Conservation (phyloP, 2,888 invertebrate species). For the Choristoneura rosaceana region DNA sequence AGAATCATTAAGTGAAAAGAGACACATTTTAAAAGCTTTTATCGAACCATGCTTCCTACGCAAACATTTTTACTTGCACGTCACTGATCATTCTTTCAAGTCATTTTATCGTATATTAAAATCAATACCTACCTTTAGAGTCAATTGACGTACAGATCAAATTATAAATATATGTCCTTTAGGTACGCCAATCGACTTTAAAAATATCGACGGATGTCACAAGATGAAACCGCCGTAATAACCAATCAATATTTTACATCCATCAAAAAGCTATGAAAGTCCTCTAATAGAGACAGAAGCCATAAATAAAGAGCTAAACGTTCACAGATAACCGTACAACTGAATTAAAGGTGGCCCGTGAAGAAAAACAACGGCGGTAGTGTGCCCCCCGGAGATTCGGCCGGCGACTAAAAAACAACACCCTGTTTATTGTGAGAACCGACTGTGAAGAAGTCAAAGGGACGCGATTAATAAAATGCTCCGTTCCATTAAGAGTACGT, state of each 20-base stretch:
- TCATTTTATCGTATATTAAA: too few species aligned
- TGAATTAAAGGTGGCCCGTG: constrained; percentile 47
- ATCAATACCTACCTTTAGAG: too few species aligned
- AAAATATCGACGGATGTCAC: too few species aligned
- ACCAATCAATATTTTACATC: neutral
- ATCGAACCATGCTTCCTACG: too few species aligned
- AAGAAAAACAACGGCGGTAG: constrained; percentile 46
- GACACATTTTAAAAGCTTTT: too few species aligned
- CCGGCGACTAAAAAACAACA: neutral
- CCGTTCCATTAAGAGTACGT: neutral
- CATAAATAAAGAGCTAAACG: constrained; percentile 52
- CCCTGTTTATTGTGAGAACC: constrained; percentile 4
- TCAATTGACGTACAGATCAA: too few species aligned
- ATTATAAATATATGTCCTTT: too few species aligned
- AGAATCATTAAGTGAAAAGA: too few species aligned
- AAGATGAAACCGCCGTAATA: neutral
- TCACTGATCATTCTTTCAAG: too few species aligned
- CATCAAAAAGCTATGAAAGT: constrained; percentile 45
- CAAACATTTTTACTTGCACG: too few species aligned
- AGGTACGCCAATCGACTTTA: too few species aligned
- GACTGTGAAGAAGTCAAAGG: neutral
- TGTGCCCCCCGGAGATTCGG: constrained; percentile 57
- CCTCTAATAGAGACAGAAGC: constrained; percentile 38
- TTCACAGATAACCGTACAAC: constrained; percentile 57
- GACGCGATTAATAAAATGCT: too few species aligned